These are phyloP conservation scores for Euwallacea similis DNA, from an alignment of 1,140 invertebrate species.

Conservation along the genomic window DNA sequence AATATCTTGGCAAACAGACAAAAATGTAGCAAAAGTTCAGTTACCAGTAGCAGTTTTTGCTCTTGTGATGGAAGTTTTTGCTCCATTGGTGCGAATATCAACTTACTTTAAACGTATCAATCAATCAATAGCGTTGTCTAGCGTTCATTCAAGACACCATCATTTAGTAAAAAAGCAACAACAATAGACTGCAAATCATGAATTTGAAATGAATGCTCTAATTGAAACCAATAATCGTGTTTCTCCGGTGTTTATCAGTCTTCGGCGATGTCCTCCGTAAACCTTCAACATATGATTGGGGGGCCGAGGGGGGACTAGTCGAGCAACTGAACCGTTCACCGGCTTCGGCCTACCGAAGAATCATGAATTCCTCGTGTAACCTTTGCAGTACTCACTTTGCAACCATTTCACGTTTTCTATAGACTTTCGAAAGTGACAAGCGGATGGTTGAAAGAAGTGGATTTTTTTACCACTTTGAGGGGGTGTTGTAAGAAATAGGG, in stretches of 20 bases:
- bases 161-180: too few species aligned
- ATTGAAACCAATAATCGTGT: constrained; percentile 1
- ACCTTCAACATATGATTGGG: constrained; percentile 36
- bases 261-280: constrained; percentile 30
- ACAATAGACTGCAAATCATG: too few species aligned
- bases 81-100: too few species aligned
- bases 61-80: too few species aligned
- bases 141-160: too few species aligned
- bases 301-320: constrained; percentile 41
- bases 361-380: constrained; percentile 38
- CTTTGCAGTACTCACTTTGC: constrained; percentile 37
- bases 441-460: too few species aligned
- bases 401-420: constrained; percentile 28
- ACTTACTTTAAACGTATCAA: too few species aligned
- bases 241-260: constrained; percentile 29
- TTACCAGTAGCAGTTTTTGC: too few species aligned
- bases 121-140: too few species aligned
- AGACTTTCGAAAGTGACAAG: constrained; percentile 6
- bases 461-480: too few species aligned
- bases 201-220: not conserved
- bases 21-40: too few species aligned
- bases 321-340: constrained; percentile 44
- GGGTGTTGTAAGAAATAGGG: not conserved
- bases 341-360: constrained; percentile 37
- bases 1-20: too few species aligned